Evolutionary conservation across 2,888 invertebrate genomes (phyloP).

Genomic region (Rambutsinella grinnellia): DNA sequence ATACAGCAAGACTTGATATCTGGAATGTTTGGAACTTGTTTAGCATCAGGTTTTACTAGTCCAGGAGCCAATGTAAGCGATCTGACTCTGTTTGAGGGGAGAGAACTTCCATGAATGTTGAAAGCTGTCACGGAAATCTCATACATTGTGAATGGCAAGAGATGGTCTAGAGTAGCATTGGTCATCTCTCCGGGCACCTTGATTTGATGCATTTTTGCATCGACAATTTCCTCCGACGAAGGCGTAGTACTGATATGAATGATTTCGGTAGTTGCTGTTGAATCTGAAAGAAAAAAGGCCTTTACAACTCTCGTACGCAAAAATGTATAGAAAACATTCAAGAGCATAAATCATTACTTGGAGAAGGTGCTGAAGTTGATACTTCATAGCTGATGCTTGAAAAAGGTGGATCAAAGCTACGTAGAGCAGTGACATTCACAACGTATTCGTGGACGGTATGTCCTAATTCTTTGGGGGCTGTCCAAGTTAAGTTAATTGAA

Average conservation of each 20-base stretch:
- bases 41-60: constrained; percentile 71
- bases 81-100: constrained; percentile 81
- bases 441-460: constrained; percentile 77
- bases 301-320: too few species aligned
- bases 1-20: constrained; percentile 82
- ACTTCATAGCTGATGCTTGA: constrained; percentile 60
- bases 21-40: constrained; percentile 77
- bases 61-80: constrained; percentile 80
- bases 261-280: too few species aligned
- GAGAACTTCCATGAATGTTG: constrained; percentile 82
- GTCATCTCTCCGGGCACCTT: constrained; percentile 75
- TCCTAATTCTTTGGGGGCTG: constrained; percentile 75
- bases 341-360: constrained; percentile 29
- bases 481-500: constrained; percentile 81
- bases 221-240: constrained; percentile 61
- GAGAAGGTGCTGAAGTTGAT: not conserved
- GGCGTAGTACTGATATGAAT: not conserved
- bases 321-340: too few species aligned
- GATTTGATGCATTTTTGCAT: constrained; percentile 64
- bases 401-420: constrained; percentile 75
- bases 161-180: constrained; percentile 74
- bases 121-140: constrained; percentile 81
- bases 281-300: too few species aligned
- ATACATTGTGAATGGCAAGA: constrained; percentile 86
- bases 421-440: constrained; percentile 80